Base-by-base conservation (phyloP, 1,140 invertebrate genomes). In the Leptinotarsa lineolata region DNA sequence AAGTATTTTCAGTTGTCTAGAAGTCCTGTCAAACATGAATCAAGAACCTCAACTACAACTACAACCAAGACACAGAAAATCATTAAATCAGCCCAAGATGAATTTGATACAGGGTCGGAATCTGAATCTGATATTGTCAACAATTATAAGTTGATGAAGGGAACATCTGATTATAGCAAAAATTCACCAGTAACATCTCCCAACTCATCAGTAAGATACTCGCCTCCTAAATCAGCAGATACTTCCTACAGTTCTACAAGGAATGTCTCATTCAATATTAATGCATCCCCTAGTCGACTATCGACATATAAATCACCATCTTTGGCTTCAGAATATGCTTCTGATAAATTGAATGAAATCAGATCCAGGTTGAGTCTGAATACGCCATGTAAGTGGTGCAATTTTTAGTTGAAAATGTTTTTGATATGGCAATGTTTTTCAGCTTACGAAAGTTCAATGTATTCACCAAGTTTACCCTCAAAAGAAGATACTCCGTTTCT, bases 401-500 rank as follows among this genome's bases (percentile, higher is more conserved):
- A 63, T 63, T 22, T 58, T 61, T 44, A 58, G 18, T 44, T 16
- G 13, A 13, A 61, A 70, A 70, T 8, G 8, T 70, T 39, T 58
- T 18, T 46, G 58, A 69, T n/a, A 69, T 75, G 24, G 61, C 30
- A 54, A 24, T 54, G 39, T 64, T 65, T 75, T 74, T 67, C 58
- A 75, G 77, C 64, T 21, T 77, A 76, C 70, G 79, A 81, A 30
- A 76, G 69, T 45, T 65, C 72, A 30, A 61, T 72, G 3, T 75
- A 72, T 46, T 68, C 72, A 13, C 65, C 72, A 22, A n/a, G 76
- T 4, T n/a, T 44, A 11, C 16, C 46, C 13, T 80, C 80, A 11
- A 80, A 76, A 77, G 84, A 85, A 63, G 88, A 91, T 80, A 90
- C 89, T 74, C 91, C 91, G 58, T 92, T 89, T 80, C 83, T 91